Conservation (phyloP, 2,888 invertebrate genomes). For the Leptopterna dolabrata region DNA sequence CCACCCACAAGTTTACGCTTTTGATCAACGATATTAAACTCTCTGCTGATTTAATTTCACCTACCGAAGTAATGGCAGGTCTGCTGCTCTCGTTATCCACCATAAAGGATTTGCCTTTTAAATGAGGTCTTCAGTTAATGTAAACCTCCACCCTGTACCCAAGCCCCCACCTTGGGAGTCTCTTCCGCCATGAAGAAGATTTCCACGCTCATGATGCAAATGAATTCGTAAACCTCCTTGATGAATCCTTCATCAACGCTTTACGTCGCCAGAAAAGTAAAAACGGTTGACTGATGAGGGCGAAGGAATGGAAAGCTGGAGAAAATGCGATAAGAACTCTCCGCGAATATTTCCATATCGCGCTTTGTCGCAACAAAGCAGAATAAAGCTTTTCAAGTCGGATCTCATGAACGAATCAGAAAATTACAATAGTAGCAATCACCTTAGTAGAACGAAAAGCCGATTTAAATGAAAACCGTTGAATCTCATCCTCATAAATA, state of each 20-base stretch:
- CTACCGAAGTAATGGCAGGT: background rate
- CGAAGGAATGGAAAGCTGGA: background rate
- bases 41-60: background rate
- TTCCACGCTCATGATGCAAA: constrained; percentile 10
- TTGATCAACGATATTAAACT: background rate
- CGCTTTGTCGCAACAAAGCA: background rate
- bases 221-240: background rate
- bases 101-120: constrained; percentile 5
- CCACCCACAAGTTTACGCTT: background rate
- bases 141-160: background rate
- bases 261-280: background rate
- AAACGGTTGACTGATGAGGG: background rate
- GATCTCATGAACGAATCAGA: background rate
- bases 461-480: background rate
- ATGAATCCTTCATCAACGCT: background rate
- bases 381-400: background rate
- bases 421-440: background rate
- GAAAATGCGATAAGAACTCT: background rate
- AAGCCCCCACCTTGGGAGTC: background rate
- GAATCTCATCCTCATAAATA: too few relatives aligned
- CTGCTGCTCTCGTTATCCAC: background rate
- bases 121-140: constrained; percentile 15
- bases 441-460: background rate
- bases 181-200: background rate
- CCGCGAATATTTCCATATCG: background rate